Evolutionary conservation across 2,888 invertebrate species (phyloP), one percentile per base, ranked within the genome.

Genomic region (Luffia ferchaultella): DNA sequence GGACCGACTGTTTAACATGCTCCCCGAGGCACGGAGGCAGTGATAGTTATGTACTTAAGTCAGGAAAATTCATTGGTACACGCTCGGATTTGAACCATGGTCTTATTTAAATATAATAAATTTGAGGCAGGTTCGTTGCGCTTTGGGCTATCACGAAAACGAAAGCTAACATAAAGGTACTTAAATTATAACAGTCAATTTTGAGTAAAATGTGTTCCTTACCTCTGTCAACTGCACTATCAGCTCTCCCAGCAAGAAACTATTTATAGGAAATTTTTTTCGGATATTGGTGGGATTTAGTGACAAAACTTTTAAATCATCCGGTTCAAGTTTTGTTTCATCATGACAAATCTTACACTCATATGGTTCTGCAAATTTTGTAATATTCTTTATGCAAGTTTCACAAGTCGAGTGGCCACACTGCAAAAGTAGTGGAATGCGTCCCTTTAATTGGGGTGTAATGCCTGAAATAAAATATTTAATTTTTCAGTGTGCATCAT

Each of bases 391-490:
- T 15, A 88, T 64, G 63, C 92, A 93, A 47, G 74, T 83, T 57
- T 89, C 88, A 59, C 93, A 93, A 59, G 88, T 77, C 1, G 87
- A 79, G 65, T 93, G 93, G 1, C 88, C 88, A 62, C 93, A 93
- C 53, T 78, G 61, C 52, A 92, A 65, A 42, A 90, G 69, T 18
- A 91, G 69, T 0, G 92, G 92, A 41, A 79, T 57, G 52, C 76
- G 78, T 2, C 58, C 58, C 58, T 68, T 68, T 30, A 57, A 42
- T 20, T 64, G 58, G 1, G 64, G 58, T 47, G 66, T 52, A 2
- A 54, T 2, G 45, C 48, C 53, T 57, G 48, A n/a, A 53, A 52
- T 15, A 40, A 42, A 45, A 16, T 20, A 17, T 18, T 30, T 30
- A n/a, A n/a, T n/a, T n/a, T n/a, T n/a, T n/a, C n/a, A n/a, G n/a